Evolutionary conservation across 1,140 invertebrate species (phyloP), one percentile per base, ranked within the genome.

Genomic region (Trachelipus rathkii): DNA sequence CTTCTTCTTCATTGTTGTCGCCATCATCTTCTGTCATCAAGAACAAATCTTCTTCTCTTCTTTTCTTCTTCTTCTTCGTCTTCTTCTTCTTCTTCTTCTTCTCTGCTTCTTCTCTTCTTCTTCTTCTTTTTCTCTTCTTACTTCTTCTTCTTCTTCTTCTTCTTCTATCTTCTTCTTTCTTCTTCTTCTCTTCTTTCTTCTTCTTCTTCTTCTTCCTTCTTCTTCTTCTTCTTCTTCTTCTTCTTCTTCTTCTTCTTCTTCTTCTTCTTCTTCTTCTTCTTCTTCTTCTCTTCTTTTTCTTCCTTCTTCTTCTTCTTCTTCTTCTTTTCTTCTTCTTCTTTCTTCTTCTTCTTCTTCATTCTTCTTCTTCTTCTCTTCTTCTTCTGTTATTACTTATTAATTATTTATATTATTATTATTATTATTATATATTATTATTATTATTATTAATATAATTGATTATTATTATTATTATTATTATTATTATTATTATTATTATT

Each of bases 201-300:
- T 53, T n/a, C n/a, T n/a, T 53, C 50, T 53, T n/a, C n/a, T n/a
- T 53, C 50, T 53, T n/a, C n/a, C 50, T 53, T n/a, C n/a, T 21
- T 66, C 60, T 66, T 21, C 21, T 21, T 66, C 60, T 66, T 21
- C 21, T 21, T 66, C 60, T 66, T 21, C 21, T 21, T 66, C 60
- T 66, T 21, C 21, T 21, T 66, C 60, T 66, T 21, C 21, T 21
- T 66, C 60, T 66, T 21, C 21, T 21, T 66, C 60, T 66, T 21
- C 21, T 21, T 66, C 60, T 66, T 21, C 21, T 21, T 66, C 60
- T 66, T 21, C 21, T 21, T 66, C 60, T 66, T 21, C 9, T 2
- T 67, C 60, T 67, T 23, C 23, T 23, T 67, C 60, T 67, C 60
- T 67, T 23, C 23, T 23, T 67, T 8, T 67, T 23, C 23, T 23